A percentile compares a stretch with the other conserved stretches of the same genome.
phyloP scores from a whole-genome alignment of 2,113 vertebrate genomes.

The Suncus etruscus region DNA sequence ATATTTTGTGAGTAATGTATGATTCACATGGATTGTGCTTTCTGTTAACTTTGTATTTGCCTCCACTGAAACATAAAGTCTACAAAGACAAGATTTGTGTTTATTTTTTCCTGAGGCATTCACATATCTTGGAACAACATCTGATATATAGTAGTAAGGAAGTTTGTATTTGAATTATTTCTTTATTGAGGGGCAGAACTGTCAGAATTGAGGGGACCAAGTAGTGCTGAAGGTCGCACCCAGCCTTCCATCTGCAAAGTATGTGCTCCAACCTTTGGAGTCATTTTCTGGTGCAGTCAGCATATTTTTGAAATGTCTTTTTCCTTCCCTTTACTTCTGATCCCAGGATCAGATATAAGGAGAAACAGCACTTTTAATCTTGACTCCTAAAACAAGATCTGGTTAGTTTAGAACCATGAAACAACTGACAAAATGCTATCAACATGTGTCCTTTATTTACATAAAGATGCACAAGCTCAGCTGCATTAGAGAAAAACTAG shows the following conservation, averaged over 20 bases:
- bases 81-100: not conserved
- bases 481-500: not conserved
- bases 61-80: not conserved
- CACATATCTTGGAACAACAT: not conserved
- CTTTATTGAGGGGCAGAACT: no score
- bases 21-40: not conserved
- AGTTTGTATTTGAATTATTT: not conserved
- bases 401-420: not conserved
- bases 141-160: no score
- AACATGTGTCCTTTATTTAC: not conserved
- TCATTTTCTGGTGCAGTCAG: not conserved
- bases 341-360: no score
- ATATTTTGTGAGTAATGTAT: not conserved
- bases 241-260: no score
- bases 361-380: no score
- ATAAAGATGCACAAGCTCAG: not conserved
- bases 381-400: not conserved
- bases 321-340: no score
- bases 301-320: no score
- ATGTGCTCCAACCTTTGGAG: no score
- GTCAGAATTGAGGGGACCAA: no score
- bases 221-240: no score
- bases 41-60: not conserved
- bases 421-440: not conserved
- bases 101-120: not conserved